These are phyloP conservation scores for Poecilia wingei DNA, from an alignment of 2,797 vertebrate genomes.

Conservation along the genomic window DNA sequence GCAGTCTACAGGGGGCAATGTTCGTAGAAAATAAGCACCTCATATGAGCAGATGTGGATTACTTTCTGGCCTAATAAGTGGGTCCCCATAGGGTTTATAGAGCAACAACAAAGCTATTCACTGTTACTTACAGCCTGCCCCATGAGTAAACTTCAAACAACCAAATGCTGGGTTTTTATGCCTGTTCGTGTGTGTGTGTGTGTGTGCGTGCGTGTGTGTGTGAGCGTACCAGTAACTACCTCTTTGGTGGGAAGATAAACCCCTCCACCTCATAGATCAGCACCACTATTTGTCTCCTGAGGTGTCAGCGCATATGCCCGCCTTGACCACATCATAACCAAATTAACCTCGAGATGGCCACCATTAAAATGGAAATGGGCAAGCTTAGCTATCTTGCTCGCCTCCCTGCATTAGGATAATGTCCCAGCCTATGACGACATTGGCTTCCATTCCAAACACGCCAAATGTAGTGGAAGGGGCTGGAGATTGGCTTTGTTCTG, in stretches of 20 bases:
- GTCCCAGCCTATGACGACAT: slow-evolving; percentile 56
- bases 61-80: slow-evolving; percentile 44
- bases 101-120: slow-evolving; percentile 48
- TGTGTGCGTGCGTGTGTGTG: not conserved
- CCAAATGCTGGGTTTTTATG: slow-evolving; percentile 26
- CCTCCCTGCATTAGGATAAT: slow-evolving; percentile 80
- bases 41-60: slow-evolving; percentile 45
- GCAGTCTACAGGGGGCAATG: slow-evolving; percentile 26
- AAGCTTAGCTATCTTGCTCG: slow-evolving; percentile 70
- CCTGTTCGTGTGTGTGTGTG: slow-evolving; percentile 11
- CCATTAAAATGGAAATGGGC: slow-evolving; percentile 79
- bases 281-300: slow-evolving; percentile 70
- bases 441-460: slow-evolving; percentile 71
- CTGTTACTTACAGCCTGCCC: slow-evolving; percentile 42
- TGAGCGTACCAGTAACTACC: slow-evolving; percentile 51
- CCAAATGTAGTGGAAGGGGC: slow-evolving; percentile 76
- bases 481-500: slow-evolving; percentile 41
- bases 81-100: slow-evolving; percentile 36
- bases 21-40: slow-evolving; percentile 41
- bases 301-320: slow-evolving; percentile 68
- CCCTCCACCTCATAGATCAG: slow-evolving; percentile 70
- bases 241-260: slow-evolving; percentile 70
- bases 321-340: slow-evolving; percentile 78
- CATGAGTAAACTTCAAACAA: slow-evolving; percentile 61
- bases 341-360: slow-evolving; percentile 79